Evolutionary conservation across 2,797 vertebrate genomes (phyloP), one percentile per base, ranked within the genome.

Genomic region (Trematomus bernacchii): DNA sequence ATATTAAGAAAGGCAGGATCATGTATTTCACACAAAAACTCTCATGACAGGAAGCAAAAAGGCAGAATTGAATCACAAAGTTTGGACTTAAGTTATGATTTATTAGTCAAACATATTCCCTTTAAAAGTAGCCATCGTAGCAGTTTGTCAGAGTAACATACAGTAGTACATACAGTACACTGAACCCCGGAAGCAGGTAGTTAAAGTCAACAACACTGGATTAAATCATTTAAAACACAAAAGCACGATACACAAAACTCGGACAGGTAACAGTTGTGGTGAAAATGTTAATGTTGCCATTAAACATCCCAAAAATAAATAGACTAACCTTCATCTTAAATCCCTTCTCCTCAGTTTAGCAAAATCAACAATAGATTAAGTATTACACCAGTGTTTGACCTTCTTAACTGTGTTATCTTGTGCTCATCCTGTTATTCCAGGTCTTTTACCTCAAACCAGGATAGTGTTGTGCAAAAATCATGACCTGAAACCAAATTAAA

Each of bases 41-140:
- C 51, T 51, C 44, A 3, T 13, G 37, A 15, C 1, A 54, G 3
- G 23, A 1, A 30, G 12, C 14, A 61, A 51, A 53, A 27, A 2
- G 43, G 18, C 40, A 10, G 18, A 11, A 54, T 43, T 30, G 33
- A 12, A 50, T 27, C 11, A 66, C 16, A 27, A 6, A 46, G 12
- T 18, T 30, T 15, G 10, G 54, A 70, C 27, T 76, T 62, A 54
- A 78, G 58, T 62, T 47, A 52, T 42, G 18, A 48, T 89, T 88
- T 85, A 87, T 84, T 83, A 63, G 63, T 70, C 53, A 53, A 84
- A 87, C 61, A 73, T 46, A 23, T 85, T 90, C 80, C 85, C 83
- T 88, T 88, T 84, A 57, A 59, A 13, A 43, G 58, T 21, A 71
- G 57, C 33, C 54, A 51, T 37, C 3, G 63, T 84, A 46, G 61